Evolutionary conservation across 2,113 vertebrate genomes (phyloP).

Genomic region (Odocoileus hemionus): DNA sequence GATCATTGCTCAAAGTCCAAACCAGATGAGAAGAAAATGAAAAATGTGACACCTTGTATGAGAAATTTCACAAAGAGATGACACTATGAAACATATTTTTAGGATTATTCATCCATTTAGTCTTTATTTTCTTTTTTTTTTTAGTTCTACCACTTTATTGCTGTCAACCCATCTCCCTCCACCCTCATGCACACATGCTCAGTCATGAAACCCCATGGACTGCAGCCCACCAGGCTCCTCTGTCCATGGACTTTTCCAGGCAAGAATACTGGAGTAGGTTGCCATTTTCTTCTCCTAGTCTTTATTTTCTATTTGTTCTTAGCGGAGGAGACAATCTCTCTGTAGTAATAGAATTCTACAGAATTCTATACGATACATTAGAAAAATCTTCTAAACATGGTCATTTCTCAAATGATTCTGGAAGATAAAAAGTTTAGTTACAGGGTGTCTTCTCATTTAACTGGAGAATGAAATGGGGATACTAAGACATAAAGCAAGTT

Average conservation of each 20-base stretch:
- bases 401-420: neutral
- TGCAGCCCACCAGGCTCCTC: no score
- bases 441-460: neutral
- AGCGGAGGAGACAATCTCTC: neutral
- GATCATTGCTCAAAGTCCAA: neutral
- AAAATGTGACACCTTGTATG: neutral
- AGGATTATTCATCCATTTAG: slow-evolving; percentile 1
- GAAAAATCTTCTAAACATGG: slow-evolving; percentile 8
- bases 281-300: neutral
- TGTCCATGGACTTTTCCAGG: no score
- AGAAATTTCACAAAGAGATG: slow-evolving; percentile 34
- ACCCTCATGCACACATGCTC: no score
- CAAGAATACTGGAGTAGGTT: no score
- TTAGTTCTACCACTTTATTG: neutral
- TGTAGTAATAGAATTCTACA: neutral
- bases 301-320: slow-evolving; percentile 20
- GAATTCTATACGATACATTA: neutral
- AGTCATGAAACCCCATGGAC: no score
- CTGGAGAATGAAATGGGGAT: neutral
- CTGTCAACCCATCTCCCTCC: no score
- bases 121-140: neutral
- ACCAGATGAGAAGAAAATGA: neutral
- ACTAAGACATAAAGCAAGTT: neutral
- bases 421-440: neutral
- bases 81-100: neutral